Base-by-base conservation (phyloP, 2,797 vertebrate species). In the Apodemus agrarius region DNA sequence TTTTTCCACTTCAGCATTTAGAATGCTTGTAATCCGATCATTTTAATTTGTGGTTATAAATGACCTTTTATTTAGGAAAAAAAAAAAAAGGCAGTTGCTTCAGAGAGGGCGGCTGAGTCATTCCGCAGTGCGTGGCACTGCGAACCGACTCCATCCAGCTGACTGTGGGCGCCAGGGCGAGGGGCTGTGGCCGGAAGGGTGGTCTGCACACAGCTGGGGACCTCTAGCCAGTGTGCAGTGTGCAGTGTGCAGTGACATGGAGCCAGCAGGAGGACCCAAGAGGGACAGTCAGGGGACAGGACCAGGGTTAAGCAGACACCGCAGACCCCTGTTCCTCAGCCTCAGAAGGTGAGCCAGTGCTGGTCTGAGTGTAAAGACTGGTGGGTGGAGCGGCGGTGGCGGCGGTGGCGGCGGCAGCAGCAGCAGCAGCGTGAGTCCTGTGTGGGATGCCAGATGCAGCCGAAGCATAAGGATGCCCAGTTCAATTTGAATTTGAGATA, bases 11-110 rank as follows among this genome's bases (percentile, higher is more conserved):
- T 97, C 26, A 88, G 1, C 26, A 79, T 97, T 94, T 84, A 82
- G 46, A 86, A 26, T 17, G 37, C 43, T 76, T 94, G 11, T 88
- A 84, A 87, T 95, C 91, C 22, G 1, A 80, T 95, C n/a, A 67
- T 91, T 93, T 96, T 96, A 94, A 93, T 90, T 96, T 89, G 89
- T 61, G 85, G 91, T 89, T 96, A 31, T 89, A 93, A 65, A 83
- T 93, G 93, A 94, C 93, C 93, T 97, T 97, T 92, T 61, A 19
- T 86, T 74, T 87, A 72, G 67, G n/a, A n/a, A n/a, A 63, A 43
- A 59, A 78, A 87, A 82, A 88, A 88, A 93, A 69, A 93, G 65
- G 13, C 54, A 78, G 22, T 93, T 96, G 81, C 34, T 95, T 97
- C 72, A 67, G 72, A 84, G 74, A 65, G 63, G 24, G n/a, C 52